Percentiles rank a stretch among this genome's conserved stretches.
These are phyloP conservation scores for Tetanocera ferruginea DNA, from an alignment of 2,888 invertebrate genomes.

Conservation along the genomic window DNA sequence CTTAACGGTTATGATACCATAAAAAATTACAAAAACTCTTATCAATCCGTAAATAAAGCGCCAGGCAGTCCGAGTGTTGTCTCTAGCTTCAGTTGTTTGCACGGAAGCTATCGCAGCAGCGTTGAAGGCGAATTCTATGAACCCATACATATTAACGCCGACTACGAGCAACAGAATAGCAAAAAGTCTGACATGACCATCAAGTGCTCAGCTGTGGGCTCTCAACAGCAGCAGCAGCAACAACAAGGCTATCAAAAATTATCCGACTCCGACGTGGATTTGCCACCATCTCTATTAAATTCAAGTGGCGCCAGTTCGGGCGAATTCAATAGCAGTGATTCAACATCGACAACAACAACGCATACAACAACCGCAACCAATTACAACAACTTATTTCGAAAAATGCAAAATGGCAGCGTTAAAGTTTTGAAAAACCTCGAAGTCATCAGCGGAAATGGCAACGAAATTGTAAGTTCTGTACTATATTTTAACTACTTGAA, in stretches of 20 bases:
- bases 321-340: conserved; percentile 58
- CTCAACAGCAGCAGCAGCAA: not conserved
- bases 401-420: conserved; percentile 19
- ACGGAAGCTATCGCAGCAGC: conserved; percentile 64
- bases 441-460: conserved; percentile 25
- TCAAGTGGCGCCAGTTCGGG: conserved; percentile 56
- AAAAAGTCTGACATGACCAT: conserved; percentile 53
- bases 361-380: not conserved
- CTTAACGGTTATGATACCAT: conserved; percentile 62
- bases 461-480: conserved; percentile 32
- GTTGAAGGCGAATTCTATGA: conserved; percentile 63
- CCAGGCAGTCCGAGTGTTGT: conserved; percentile 47
- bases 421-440: conserved; percentile 6
- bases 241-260: conserved; percentile 61
- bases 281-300: conserved; percentile 45
- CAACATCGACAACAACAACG: conserved; percentile 42
- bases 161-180: conserved; percentile 21
- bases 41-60: conserved; percentile 40
- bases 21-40: conserved; percentile 55
- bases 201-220: conserved; percentile 50
- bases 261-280: conserved; percentile 57
- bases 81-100: conserved; percentile 60
- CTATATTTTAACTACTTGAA: not conserved
- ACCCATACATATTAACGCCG: conserved; percentile 54
- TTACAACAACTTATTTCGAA: conserved; percentile 9